Conservation (phyloP, 2,888 invertebrate genomes). For the Cyaniris semiargus region DNA sequence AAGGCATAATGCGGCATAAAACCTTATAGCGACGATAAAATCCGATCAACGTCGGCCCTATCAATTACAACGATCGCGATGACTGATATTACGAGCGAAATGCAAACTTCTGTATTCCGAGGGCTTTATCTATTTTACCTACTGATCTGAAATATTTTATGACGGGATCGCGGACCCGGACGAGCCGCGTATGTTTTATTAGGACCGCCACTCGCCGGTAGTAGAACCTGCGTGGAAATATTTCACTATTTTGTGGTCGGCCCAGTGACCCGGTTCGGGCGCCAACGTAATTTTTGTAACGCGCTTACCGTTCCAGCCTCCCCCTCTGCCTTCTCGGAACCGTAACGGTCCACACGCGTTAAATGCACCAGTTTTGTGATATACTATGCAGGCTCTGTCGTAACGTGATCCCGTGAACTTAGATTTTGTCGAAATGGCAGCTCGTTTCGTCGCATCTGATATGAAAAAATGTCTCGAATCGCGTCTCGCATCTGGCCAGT, state of each 20-base stretch:
- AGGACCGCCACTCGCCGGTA: neutral
- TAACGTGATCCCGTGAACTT: slow-evolving; percentile 57
- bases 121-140: neutral
- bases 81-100: neutral
- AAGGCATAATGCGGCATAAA: slow-evolving; percentile 44
- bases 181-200: neutral
- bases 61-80: slow-evolving; percentile 7
- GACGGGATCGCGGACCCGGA: neutral
- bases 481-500: slow-evolving; percentile 11
- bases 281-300: slow-evolving; percentile 66
- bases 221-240: slow-evolving; percentile 45
- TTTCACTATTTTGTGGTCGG: slow-evolving; percentile 10
- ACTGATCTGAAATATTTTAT: neutral
- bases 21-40: slow-evolving; percentile 66
- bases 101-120: neutral
- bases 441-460: slow-evolving; percentile 37
- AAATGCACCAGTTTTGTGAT: slow-evolving; percentile 65
- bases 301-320: slow-evolving; percentile 62
- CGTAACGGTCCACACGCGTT: slow-evolving; percentile 62
- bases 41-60: slow-evolving; percentile 45
- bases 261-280: slow-evolving; percentile 61
- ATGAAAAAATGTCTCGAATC: slow-evolving; percentile 34
- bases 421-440: slow-evolving; percentile 54
- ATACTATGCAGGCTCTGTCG: slow-evolving; percentile 54
- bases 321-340: slow-evolving; percentile 64